Evolutionary conservation across 2,113 vertebrate genomes (phyloP).

Genomic region (Amphilophus citrinellus): DNA sequence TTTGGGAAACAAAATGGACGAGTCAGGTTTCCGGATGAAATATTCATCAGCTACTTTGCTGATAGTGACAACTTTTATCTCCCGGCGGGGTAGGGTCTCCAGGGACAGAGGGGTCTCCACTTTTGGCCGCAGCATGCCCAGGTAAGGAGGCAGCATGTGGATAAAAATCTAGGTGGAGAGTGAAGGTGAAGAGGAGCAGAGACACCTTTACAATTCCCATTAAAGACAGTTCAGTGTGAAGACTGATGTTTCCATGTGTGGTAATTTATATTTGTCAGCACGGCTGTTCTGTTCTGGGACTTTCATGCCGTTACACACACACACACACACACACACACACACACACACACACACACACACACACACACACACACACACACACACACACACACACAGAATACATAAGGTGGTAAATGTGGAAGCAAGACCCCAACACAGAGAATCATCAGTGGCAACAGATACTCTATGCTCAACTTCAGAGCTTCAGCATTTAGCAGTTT

Average conservation of each 20-base stretch:
- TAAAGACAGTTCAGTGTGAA: neutral
- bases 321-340: too few species aligned
- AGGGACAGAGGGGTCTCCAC: conserved; percentile 80
- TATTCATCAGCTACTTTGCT: conserved; percentile 86
- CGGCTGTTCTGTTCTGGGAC: neutral
- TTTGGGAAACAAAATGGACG: conserved; percentile 84
- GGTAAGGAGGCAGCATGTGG: conserved; percentile 86
- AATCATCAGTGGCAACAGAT: too few species aligned
- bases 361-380: too few species aligned
- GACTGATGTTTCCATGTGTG: neutral
- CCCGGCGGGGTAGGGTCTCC: conserved; percentile 66
- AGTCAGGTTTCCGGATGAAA: conserved; percentile 90
- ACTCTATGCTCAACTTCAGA: neutral
- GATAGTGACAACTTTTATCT: conserved; percentile 64
- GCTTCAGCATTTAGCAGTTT: neutral
- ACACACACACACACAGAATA: accelerated
- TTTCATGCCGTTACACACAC: neutral
- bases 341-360: too few species aligned
- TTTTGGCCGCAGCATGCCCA: conserved; percentile 87
- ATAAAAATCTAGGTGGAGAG: conserved; percentile 86
- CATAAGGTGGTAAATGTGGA: neutral
- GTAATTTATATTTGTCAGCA: neutral
- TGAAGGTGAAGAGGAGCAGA: neutral
- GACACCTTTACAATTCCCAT: neutral
- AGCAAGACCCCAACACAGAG: too few species aligned